Base-by-base conservation (phyloP, 2,888 invertebrate species). In the Sarcophaga carnaria region DNA sequence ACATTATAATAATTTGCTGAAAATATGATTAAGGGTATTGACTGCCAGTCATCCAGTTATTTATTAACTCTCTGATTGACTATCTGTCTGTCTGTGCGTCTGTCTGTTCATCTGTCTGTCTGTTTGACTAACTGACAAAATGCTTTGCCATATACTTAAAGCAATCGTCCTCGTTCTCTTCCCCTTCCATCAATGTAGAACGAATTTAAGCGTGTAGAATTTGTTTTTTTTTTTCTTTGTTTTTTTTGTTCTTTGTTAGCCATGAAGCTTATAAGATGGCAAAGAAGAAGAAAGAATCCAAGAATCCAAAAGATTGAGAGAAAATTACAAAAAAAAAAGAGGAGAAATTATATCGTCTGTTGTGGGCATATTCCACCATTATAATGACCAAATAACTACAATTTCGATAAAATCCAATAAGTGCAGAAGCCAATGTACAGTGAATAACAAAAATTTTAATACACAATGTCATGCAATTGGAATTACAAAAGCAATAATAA, bases 1-100 rank as follows among this genome's bases (percentile, higher is more conserved):
- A 92, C 91, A 92, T 92, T 92, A 92, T 92, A 92, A 92, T 92
- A 92, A 92, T 92, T 92, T 92, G 91, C 90, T 92, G 90, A 92
- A 92, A 92, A 91, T 91, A 90, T 92, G 92, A 92, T 92, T 91
- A 90, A 88, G 87, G 90, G 89, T 90, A 90, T 87, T 87, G 90
- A 54, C 12, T 54, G 54, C 54, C 54, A 54, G 10, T 54, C 54
- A 49, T 14, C 54, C 54, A 14, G 12, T 54, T 17, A 54, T 5
- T 17, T 17, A 14, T 89, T 88, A 86, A 89, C 87, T 88, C 54
- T 17, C 54, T 54, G 54, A 54, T 54, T 54, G 54, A 54, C 54
- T 54, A 54, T 54, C 54, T 54, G 5, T 17, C 54, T 54, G 17
- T 4, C 4, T 88, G 85, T 87, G 90, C 4, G 17, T 17, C 14